Evolutionary conservation across 2,113 vertebrate species (phyloP), one percentile per base, ranked within the genome.

Genomic region (Rhinogobius similis): DNA sequence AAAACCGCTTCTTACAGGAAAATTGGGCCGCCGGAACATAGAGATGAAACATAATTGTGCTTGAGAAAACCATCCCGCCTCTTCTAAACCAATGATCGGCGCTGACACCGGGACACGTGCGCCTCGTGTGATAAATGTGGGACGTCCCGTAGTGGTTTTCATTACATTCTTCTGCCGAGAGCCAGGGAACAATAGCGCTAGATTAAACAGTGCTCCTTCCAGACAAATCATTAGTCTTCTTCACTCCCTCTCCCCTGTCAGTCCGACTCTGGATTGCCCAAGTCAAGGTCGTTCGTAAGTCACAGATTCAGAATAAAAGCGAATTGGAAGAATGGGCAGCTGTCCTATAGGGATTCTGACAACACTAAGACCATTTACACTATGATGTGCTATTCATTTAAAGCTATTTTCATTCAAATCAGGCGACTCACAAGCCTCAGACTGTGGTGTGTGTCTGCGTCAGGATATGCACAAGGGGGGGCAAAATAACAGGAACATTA

Each of bases 231-330:
- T 88, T 86, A 89, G 78, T 82, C 85, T 82, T 75, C 76, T 75
- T 84, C 64, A 52, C 72, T 73, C 71, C 27, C 68, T 79, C 76
- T 67, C 70, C 78, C 43, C 64, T 68, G 82, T 85, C 78, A 65
- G 68, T 58, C 74, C 67, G 63, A 24, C 65, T 79, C 75, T 79
- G 75, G 69, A 77, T 85, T 76, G 79, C 77, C 65, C 66, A 48
- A 81, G 78, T 67, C 85, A 90, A 91, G 87, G 88, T 87, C 89
- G 75, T 79, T 77, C 75, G 68, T 58, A 73, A 90, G 85, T 79
- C 79, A 76, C 43, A 72, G 72, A 68, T 64, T 69, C 29, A 66
- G 64, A 68, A 50, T 58, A 70, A 76, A 56, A 68, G 72, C 18
- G 69, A 76, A 62, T 78, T 62, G 68, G 32, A 18, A 50, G 71